A percentile compares a stretch with the other conserved stretches of the same genome.
These are phyloP conservation scores for Danionella cerebrum DNA, from an alignment of 2,113 vertebrate species.

Conservation along the genomic window DNA sequence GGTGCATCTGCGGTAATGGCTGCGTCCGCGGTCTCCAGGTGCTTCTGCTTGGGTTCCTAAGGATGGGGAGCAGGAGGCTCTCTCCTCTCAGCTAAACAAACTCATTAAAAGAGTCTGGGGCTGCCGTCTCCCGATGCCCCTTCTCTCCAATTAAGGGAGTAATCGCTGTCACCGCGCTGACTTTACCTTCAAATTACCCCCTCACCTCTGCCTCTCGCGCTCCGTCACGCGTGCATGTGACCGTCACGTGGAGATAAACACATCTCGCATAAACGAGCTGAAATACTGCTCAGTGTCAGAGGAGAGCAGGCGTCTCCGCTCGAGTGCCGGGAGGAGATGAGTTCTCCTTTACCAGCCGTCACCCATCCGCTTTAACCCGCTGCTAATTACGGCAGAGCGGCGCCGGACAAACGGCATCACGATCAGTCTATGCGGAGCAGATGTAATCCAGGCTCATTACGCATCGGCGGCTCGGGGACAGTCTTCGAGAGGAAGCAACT, in stretches of 20 bases:
- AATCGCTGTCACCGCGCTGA: slow-evolving; percentile 41
- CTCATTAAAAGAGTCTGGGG: slow-evolving; percentile 40
- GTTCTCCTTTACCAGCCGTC: too few relatives aligned
- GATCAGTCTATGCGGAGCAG: too few relatives aligned
- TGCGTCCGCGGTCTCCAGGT: too few relatives aligned
- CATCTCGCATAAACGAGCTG: background rate
- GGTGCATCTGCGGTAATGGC: background rate
- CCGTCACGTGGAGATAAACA: slow-evolving; percentile 29
- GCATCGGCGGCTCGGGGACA: too few relatives aligned
- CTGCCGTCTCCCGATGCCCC: slow-evolving; percentile 30
- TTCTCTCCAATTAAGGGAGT: slow-evolving; percentile 39
- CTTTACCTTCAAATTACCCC: slow-evolving; percentile 35
- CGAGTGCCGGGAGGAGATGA: too few relatives aligned
- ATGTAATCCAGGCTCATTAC: too few relatives aligned
- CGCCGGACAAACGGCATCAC: too few relatives aligned
- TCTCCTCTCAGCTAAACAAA: slow-evolving; percentile 28
- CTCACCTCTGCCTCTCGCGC: slow-evolving; percentile 51
- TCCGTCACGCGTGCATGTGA: slow-evolving; percentile 33
- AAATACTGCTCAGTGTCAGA: slow-evolving; percentile 60
- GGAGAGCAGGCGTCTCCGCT: slow-evolving; percentile 35
- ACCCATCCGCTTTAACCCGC: too few relatives aligned
- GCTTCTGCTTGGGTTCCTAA: too few relatives aligned
- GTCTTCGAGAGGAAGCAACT: too few relatives aligned
- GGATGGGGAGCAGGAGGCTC: too few relatives aligned
- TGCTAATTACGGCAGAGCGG: too few relatives aligned